Conservation (phyloP, 1,140 invertebrate genomes). For the Bombus cullumanus region DNA sequence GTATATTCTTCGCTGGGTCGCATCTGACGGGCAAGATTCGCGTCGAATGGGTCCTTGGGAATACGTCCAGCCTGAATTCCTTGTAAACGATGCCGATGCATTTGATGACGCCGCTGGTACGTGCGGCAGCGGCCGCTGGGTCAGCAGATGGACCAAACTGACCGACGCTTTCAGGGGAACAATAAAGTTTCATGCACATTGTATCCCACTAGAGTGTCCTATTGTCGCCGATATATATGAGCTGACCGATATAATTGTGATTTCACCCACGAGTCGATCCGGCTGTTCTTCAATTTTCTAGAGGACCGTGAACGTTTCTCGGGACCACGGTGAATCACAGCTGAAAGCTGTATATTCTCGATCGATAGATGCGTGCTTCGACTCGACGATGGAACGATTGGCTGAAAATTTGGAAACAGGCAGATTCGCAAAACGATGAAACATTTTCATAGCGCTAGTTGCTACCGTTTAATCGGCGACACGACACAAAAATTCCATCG, state of each 20-base stretch:
- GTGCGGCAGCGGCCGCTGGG: constrained; percentile 58
- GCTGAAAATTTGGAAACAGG: not conserved
- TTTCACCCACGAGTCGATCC: constrained; percentile 65
- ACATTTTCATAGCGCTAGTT: not conserved
- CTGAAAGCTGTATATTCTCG: not conserved
- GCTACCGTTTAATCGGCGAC: not conserved
- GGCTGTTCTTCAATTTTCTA: constrained; percentile 62
- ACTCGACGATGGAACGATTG: not conserved
- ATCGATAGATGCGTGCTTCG: not conserved
- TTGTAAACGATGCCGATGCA: constrained; percentile 58
- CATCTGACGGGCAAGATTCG: constrained; percentile 1
- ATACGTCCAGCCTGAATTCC: constrained; percentile 36
- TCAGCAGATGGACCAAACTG: constrained; percentile 71
- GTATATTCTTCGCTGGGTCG: not conserved
- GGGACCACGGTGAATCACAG: constrained; percentile 24
- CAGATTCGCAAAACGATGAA: not conserved
- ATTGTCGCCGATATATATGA: constrained; percentile 66
- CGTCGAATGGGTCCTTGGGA: constrained; percentile 34
- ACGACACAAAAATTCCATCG: not conserved
- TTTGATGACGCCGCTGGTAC: constrained; percentile 57
- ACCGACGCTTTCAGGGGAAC: constrained; percentile 70
- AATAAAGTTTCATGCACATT: constrained; percentile 70
- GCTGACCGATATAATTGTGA: constrained; percentile 66
- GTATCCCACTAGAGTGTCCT: constrained; percentile 68
- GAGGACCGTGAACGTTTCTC: constrained; percentile 47